Evolutionary conservation across 2,888 invertebrate species (phyloP).

Genomic region (Odontomyia ornata): DNA sequence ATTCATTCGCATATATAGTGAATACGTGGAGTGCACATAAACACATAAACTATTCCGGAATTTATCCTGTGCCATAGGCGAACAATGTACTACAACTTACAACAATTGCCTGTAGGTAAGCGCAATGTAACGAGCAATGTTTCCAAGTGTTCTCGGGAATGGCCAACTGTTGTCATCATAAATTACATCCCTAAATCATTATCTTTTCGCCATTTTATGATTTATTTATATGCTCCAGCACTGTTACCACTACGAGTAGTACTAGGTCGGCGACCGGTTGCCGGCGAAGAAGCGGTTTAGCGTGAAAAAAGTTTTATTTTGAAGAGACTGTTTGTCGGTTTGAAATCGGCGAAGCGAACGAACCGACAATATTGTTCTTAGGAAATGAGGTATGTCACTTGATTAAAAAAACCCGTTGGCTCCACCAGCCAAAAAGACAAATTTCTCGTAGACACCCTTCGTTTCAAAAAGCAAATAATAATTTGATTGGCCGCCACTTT

Average conservation of each 20-base stretch:
- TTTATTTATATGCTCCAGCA: conserved; percentile 42
- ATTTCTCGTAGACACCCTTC: too few species aligned
- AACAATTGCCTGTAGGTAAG: background rate
- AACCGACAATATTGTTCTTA: too few species aligned
- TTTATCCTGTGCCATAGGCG: background rate
- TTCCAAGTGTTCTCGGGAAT: conserved; percentile 17
- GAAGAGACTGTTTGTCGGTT: too few species aligned
- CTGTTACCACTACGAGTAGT: background rate
- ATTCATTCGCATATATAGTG: background rate
- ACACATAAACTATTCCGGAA: background rate
- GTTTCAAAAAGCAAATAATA: too few species aligned
- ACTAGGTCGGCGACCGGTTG: background rate
- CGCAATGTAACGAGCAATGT: conserved; percentile 31
- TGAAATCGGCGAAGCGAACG: too few species aligned
- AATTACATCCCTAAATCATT: conserved; percentile 47
- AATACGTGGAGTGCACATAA: background rate
- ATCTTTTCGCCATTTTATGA: conserved; percentile 48
- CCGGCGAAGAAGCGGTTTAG: background rate
- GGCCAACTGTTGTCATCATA: conserved; percentile 47
- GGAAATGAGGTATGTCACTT: too few species aligned
- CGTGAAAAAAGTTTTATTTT: background rate
- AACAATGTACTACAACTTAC: background rate
- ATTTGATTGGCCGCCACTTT: too few species aligned
- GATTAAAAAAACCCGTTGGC: too few species aligned
- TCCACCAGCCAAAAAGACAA: too few species aligned